These are phyloP conservation scores for Clitarchus hookeri DNA, from an alignment of 2,888 invertebrate species.

Conservation along the genomic window DNA sequence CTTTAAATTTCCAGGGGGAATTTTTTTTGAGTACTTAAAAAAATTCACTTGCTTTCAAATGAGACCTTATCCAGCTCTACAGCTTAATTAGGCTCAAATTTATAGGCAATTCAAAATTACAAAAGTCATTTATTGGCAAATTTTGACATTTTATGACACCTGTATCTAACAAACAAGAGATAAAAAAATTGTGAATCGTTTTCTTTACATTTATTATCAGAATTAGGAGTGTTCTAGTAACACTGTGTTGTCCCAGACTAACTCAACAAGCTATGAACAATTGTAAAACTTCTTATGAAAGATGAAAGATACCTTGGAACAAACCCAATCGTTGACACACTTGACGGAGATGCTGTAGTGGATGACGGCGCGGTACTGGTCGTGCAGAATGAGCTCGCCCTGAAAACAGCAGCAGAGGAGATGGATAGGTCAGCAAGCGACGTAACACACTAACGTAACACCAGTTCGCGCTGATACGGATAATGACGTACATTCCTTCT, in stretches of 20 bases:
- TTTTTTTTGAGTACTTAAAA: no score
- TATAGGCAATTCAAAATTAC: no score
- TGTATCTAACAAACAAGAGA: no score
- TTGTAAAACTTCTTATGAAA: neutral
- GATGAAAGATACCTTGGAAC: slow-evolving; percentile 47
- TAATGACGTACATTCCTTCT: neutral
- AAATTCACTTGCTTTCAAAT: neutral
- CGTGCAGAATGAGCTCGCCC: slow-evolving; percentile 73
- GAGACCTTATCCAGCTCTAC: neutral
- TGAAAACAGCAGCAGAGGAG: slow-evolving; percentile 58
- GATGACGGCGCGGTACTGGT: slow-evolving; percentile 72
- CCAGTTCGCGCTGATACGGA: slow-evolving; percentile 27
- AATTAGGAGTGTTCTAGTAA: no score
- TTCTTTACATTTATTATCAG: no score
- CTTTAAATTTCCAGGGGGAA: no score
- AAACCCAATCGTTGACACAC: slow-evolving; percentile 52
- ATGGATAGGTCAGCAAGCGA: neutral
- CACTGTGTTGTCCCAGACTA: no score
- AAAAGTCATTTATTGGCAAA: no score
- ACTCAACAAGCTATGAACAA: no score
- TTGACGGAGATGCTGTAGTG: slow-evolving; percentile 67
- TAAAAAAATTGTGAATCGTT: no score
- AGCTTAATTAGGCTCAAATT: neutral
- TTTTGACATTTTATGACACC: no score
- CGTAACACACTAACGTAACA: neutral